A percentile compares a stretch with the other conserved stretches of the same genome.
phyloP scores from a whole-genome alignment of 2,113 vertebrate species.

The Quiscalus mexicanus region DNA sequence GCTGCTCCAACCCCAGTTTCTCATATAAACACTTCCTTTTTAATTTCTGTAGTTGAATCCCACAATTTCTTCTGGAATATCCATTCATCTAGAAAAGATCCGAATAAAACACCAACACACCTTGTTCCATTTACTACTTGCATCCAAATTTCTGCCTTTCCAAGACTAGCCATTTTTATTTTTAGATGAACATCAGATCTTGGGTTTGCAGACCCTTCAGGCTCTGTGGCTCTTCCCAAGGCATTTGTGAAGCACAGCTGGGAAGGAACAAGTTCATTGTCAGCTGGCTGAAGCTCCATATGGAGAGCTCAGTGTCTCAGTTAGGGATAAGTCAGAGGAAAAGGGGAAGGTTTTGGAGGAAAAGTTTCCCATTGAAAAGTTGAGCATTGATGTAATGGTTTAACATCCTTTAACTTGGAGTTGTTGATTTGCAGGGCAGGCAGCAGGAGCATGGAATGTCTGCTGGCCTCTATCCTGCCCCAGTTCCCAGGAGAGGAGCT shows the following conservation, averaged over 20 bases:
- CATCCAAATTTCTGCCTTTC: not conserved
- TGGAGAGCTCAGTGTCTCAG: not conserved
- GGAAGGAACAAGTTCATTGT: not conserved
- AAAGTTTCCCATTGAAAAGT: not conserved
- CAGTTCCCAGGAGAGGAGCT: not conserved
- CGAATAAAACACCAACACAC: not conserved
- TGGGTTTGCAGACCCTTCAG: not conserved
- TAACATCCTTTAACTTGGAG: not conserved
- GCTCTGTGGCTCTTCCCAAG: not conserved
- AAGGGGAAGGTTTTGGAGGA: not conserved
- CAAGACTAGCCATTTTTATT: not conserved
- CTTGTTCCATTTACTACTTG: not conserved
- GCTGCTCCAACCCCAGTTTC: not conserved
- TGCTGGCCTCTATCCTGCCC: not conserved
- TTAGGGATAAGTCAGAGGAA: not conserved
- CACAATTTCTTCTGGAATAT: not conserved
- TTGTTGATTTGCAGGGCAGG: not conserved
- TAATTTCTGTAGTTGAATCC: not conserved
- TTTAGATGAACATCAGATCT: not conserved
- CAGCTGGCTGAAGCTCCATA: not conserved
- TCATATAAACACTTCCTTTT: fast-evolving
- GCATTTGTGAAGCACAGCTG: not conserved
- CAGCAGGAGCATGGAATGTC: not conserved
- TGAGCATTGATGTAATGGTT: not conserved
- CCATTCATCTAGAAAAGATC: not conserved